These are phyloP conservation scores for Cinclus mexicanus DNA, from an alignment of 2,113 vertebrate genomes.

Conservation along the genomic window DNA sequence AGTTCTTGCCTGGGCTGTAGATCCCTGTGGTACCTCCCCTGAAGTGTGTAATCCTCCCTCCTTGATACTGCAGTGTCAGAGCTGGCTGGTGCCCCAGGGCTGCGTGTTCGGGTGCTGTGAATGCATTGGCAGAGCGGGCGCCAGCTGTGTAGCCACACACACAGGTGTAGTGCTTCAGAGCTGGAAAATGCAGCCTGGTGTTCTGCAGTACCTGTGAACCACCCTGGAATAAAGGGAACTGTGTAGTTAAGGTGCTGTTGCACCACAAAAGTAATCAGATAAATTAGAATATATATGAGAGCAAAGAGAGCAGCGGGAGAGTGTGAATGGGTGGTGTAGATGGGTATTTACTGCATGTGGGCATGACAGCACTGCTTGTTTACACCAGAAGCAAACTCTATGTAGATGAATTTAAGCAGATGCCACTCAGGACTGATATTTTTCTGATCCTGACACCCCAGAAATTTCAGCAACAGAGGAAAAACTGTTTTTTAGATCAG, in stretches of 20 bases:
- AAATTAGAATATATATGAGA: background rate
- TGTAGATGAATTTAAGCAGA: background rate
- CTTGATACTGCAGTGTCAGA: background rate
- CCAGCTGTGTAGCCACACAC: background rate
- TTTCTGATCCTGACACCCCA: background rate
- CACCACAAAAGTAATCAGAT: background rate
- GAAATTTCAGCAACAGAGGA: background rate
- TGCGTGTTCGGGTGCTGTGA: accelerated
- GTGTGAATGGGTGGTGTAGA: background rate
- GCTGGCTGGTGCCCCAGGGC: background rate
- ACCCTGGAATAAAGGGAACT: background rate
- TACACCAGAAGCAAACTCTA: background rate
- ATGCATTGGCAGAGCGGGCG: background rate
- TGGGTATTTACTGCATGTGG: background rate
- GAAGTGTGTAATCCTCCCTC: background rate
- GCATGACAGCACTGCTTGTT: background rate
- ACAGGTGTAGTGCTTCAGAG: background rate
- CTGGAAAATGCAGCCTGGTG: background rate
- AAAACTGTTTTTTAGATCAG: background rate
- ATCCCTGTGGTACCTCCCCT: background rate
- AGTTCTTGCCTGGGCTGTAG: background rate
- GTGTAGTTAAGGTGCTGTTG: background rate
- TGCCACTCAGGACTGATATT: background rate
- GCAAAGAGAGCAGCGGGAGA: background rate
- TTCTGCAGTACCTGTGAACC: background rate